These are phyloP conservation scores for Tachysurus vachellii DNA, from an alignment of 2,113 vertebrate species.

Conservation along the genomic window DNA sequence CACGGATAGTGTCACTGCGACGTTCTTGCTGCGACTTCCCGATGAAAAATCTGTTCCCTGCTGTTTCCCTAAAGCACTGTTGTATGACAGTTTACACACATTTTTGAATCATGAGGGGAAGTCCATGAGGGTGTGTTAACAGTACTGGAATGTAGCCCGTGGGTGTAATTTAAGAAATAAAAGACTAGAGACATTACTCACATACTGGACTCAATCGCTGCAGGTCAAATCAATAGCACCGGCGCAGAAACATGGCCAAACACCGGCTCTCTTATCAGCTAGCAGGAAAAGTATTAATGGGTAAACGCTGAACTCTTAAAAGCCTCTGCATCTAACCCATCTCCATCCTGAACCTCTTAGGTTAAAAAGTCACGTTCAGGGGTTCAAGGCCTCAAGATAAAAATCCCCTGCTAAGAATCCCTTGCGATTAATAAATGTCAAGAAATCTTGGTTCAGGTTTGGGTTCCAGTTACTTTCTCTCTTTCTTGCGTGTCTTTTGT, in stretches of 20 bases:
- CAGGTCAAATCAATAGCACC: not conserved
- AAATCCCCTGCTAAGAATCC: not conserved
- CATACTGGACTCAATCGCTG: not conserved
- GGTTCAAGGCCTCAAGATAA: not conserved
- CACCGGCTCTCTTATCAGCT: not conserved
- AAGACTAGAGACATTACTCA: not conserved
- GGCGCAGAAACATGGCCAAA: not conserved
- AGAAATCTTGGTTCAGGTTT: not conserved
- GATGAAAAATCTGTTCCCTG: not conserved
- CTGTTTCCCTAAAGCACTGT: not conserved
- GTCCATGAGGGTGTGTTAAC: not conserved
- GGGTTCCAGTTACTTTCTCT: not conserved
- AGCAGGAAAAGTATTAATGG: not conserved
- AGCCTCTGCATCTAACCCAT: not conserved
- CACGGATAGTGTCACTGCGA: not conserved
- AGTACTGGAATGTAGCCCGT: not conserved
- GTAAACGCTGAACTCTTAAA: not conserved
- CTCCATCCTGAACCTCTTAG: not conserved
- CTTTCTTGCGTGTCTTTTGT: not conserved
- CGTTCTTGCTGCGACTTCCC: not conserved
- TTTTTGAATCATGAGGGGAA: not conserved
- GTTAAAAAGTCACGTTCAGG: not conserved
- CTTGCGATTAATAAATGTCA: not conserved
- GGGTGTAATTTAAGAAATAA: constrained; percentile 6
- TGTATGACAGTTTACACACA: not conserved